Conservation (phyloP, 2,888 invertebrate species). For the Maniola hyperantus region DNA sequence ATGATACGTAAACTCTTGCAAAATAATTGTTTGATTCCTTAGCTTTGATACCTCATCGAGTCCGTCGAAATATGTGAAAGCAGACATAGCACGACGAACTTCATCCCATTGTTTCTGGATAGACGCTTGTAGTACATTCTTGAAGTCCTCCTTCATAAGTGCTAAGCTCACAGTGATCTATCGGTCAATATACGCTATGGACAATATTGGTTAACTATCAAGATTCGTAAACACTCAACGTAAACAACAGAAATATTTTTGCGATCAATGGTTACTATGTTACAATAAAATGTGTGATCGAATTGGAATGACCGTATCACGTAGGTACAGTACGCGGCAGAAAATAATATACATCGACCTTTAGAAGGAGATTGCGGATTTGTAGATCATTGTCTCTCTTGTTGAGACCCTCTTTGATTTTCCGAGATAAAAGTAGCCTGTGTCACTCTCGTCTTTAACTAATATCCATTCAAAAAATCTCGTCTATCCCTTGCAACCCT, state of each 20-base stretch:
- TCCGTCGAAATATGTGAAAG: constrained; percentile 85
- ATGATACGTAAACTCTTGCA: background rate
- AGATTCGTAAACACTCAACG: background rate
- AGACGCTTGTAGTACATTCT: constrained; percentile 81
- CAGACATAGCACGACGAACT: constrained; percentile 81
- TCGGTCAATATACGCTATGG: background rate
- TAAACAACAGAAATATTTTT: background rate
- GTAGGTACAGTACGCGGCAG: background rate
- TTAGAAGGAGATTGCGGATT: too few relatives aligned
- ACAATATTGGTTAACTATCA: background rate
- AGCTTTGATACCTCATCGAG: constrained; percentile 71
- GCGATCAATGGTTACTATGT: background rate
- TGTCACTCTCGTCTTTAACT: too few relatives aligned
- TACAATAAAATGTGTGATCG: too few relatives aligned
- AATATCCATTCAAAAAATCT: too few relatives aligned
- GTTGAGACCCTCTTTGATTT: too few relatives aligned
- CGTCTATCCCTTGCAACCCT: too few relatives aligned
- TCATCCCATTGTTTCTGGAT: constrained; percentile 85
- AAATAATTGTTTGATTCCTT: background rate
- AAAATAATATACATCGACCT: too few relatives aligned
- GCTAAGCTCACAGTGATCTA: constrained; percentile 84
- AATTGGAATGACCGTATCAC: too few relatives aligned
- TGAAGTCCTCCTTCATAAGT: constrained; percentile 85
- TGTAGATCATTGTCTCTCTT: too few relatives aligned
- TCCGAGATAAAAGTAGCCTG: too few relatives aligned